Evolutionary conservation across 2,113 vertebrate species (phyloP).

Genomic region (Hippolais icterina): DNA sequence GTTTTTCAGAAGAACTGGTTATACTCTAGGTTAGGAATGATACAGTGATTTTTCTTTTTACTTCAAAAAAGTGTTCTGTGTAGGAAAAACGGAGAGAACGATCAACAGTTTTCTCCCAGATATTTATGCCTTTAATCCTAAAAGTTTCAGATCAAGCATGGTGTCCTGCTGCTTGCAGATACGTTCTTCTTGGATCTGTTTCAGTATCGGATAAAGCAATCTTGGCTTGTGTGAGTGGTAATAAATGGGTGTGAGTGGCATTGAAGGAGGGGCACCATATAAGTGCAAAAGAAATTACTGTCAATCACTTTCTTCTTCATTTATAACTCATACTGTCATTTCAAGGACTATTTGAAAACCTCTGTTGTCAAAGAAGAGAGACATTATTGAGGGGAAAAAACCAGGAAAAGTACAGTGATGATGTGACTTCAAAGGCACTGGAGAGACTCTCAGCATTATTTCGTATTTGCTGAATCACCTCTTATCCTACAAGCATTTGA

Average conservation of each 20-base stretch:
- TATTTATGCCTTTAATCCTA: background rate
- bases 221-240: background rate
- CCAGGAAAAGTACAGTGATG: background rate
- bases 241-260: background rate
- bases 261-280: background rate
- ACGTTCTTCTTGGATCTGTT: background rate
- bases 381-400: fast-evolving
- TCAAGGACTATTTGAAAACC: background rate
- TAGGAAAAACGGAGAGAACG: background rate
- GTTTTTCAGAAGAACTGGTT: background rate
- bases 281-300: background rate
- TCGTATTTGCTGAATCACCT: background rate
- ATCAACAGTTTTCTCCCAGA: background rate
- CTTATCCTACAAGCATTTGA: background rate
- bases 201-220: background rate
- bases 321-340: background rate
- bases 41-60: background rate
- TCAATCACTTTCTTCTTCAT: background rate
- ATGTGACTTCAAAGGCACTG: background rate
- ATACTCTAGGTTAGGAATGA: background rate
- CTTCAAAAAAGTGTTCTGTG: background rate
- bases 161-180: background rate
- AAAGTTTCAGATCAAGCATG: background rate
- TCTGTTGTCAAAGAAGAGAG: background rate
- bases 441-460: background rate